phyloP scores from a whole-genome alignment of 1,140 invertebrate species.

The Drosophila guanche region DNA sequence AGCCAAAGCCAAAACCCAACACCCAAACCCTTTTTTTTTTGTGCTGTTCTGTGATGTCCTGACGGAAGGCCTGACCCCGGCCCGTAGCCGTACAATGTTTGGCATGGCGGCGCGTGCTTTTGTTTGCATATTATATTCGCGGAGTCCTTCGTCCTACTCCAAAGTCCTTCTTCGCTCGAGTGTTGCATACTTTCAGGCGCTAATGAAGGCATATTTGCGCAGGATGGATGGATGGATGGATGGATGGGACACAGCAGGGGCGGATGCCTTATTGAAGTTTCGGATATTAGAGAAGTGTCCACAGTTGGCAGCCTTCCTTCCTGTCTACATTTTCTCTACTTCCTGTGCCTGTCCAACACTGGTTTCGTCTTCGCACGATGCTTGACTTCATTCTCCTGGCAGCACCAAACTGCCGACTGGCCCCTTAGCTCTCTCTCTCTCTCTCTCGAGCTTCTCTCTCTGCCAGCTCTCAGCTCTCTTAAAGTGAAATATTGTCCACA shows the following conservation, averaged over 20 bases:
- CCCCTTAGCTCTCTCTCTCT: not conserved
- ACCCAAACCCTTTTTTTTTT: too few species aligned
- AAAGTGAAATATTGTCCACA: too few species aligned
- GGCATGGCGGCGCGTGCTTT: constrained; percentile 53
- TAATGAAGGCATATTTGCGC: constrained; percentile 72
- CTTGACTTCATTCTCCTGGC: too few species aligned
- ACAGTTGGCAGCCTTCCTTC: too few species aligned
- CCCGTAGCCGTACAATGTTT: constrained; percentile 4
- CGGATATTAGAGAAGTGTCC: constrained; percentile 14
- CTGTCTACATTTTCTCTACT: too few species aligned
- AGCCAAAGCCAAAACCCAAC: too few species aligned
- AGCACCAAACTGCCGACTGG: too few species aligned
- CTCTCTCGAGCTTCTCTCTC: not conserved
- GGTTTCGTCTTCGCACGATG: too few species aligned
- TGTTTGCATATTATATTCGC: constrained; percentile 70
- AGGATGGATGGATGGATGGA: not conserved
- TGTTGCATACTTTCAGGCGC: constrained; percentile 65
- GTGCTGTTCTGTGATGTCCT: too few species aligned
- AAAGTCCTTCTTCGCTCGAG: constrained; percentile 4
- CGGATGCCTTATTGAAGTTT: not conserved
- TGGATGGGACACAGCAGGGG: not conserved
- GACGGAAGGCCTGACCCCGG: too few species aligned
- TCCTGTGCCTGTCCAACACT: too few species aligned
- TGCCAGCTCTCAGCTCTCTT: too few species aligned
- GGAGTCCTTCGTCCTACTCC: not conserved